Percentiles rank a stretch among this genome's conserved stretches.
Evolutionary conservation across 2,797 vertebrate genomes (phyloP).

Genomic region (Poeciliopsis gracilis): DNA sequence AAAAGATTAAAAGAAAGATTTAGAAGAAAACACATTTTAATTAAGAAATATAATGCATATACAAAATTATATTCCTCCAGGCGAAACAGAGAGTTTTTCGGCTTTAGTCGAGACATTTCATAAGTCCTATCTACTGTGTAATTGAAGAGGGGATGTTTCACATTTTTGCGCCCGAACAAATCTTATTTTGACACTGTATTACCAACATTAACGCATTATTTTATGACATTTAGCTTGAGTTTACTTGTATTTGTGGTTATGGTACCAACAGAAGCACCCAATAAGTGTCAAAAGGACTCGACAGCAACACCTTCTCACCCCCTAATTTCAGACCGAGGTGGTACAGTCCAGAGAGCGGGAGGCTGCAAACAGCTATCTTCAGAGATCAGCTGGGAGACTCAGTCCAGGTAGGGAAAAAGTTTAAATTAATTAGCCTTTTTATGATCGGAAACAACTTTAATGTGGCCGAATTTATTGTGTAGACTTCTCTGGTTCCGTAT

Average conservation of each 20-base stretch:
- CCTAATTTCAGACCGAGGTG: conserved; percentile 27
- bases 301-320: fast-evolving
- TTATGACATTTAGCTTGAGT: fast-evolving
- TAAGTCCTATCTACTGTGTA: background rate
- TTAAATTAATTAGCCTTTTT: background rate
- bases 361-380: conserved; percentile 23
- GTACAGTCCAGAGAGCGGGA: conserved; percentile 69
- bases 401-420: background rate
- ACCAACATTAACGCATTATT: background rate
- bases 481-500: fast-evolving
- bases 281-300: fast-evolving
- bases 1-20: no score
- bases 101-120: background rate
- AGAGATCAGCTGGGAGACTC: background rate
- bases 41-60: no score
- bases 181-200: background rate
- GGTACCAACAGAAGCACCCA: fast-evolving
- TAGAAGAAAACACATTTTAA: no score
- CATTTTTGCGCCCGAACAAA: background rate
- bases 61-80: background rate
- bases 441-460: background rate
- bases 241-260: fast-evolving
- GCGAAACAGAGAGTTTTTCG: background rate
- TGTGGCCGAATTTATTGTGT: background rate
- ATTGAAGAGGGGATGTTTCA: background rate